Percentiles rank a stretch among this genome's conserved stretches.
Conservation (phyloP, 2,797 vertebrate species). For the Sebastes baramenuke region DNA sequence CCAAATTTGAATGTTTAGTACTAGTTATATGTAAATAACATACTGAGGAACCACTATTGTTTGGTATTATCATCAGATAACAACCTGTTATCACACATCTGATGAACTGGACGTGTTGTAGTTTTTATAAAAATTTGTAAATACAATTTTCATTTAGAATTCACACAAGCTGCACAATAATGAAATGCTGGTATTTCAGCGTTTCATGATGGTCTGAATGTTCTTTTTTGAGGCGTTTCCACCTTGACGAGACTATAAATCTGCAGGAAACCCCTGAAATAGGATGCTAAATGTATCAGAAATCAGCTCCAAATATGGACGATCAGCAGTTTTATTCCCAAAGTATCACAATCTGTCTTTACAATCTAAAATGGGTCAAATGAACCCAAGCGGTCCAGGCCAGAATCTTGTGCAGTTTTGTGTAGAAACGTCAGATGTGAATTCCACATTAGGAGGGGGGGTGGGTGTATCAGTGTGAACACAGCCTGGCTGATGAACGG, state of each 20-base stretch:
- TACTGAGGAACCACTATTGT: background rate
- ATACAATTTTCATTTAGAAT: background rate
- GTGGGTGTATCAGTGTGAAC: background rate
- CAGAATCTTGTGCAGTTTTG: background rate
- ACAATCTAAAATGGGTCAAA: conserved; percentile 15
- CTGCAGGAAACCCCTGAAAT: background rate
- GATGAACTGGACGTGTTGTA: background rate
- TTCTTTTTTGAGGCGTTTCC: background rate
- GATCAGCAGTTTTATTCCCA: background rate
- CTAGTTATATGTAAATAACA: background rate
- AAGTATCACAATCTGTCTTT: background rate
- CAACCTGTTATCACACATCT: background rate
- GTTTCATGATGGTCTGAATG: background rate
- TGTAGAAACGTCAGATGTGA: background rate
- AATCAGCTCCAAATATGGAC: background rate
- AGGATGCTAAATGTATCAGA: background rate
- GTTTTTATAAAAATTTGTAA: background rate
- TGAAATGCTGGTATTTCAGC: background rate
- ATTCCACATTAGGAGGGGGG: background rate
- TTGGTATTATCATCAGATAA: background rate
- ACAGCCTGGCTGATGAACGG: conserved; percentile 18
- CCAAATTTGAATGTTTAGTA: background rate
- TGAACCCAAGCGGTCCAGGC: background rate
- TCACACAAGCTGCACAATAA: background rate
- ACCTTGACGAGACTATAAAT: background rate